Percentiles rank a stretch among this genome's conserved stretches.
These are phyloP conservation scores for Rhyacophila brunnea DNA, from an alignment of 1,140 invertebrate genomes.

Conservation along the genomic window DNA sequence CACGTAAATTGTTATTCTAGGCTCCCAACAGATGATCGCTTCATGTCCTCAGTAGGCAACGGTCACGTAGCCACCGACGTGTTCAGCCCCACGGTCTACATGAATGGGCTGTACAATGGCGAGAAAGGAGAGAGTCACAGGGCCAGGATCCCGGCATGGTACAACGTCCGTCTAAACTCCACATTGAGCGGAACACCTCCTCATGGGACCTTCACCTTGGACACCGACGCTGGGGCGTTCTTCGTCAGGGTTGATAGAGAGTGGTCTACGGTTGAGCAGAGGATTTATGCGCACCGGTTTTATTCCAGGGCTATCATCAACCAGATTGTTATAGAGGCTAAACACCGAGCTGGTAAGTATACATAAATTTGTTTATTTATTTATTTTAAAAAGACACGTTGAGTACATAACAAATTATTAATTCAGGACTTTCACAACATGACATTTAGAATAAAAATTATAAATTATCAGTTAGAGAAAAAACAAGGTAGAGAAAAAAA, in stretches of 20 bases:
- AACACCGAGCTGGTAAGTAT: conserved; percentile 24
- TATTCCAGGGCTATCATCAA: conserved; percentile 58
- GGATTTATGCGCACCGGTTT: conserved; percentile 56
- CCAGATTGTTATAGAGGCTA: conserved; percentile 49
- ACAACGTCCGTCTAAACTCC: conserved; percentile 55
- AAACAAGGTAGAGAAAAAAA: too few species aligned
- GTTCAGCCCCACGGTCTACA: conserved; percentile 58
- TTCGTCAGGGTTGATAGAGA: conserved; percentile 49
- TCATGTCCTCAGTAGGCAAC: conserved; percentile 59
- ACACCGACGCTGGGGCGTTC: conserved; percentile 47
- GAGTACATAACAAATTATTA: too few species aligned
- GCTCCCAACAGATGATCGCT: conserved; percentile 51
- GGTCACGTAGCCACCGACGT: conserved; percentile 58
- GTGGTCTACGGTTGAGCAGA: conserved; percentile 50
- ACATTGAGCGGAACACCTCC: conserved; percentile 38
- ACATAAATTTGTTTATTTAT: too few species aligned
- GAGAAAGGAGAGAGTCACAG: conserved; percentile 52
- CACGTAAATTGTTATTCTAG: conserved; percentile 40
- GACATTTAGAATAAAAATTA: too few species aligned
- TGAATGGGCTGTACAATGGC: conserved; percentile 60
- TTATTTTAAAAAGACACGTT: too few species aligned
- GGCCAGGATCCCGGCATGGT: conserved; percentile 57
- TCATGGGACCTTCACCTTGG: conserved; percentile 44
- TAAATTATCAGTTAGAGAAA: too few species aligned
- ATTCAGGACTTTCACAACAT: too few species aligned